Evolutionary conservation across 2,888 invertebrate genomes (phyloP).

Genomic region (Erebia aethiops): DNA sequence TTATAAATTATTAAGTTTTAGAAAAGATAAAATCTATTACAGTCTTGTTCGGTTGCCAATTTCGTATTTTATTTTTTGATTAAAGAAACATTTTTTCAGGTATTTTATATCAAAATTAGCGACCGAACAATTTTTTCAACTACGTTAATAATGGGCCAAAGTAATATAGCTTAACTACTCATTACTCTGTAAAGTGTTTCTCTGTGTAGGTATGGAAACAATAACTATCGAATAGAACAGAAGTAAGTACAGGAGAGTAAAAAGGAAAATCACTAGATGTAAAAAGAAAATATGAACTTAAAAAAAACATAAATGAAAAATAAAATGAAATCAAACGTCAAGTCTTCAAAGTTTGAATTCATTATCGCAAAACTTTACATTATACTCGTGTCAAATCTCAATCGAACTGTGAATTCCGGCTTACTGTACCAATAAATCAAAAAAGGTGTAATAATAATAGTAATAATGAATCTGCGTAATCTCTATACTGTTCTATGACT

Average conservation of each 20-base stretch:
- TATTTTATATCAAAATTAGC: conserved; percentile 57
- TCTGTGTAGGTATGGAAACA: conserved; percentile 79
- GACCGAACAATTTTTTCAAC: conserved; percentile 65
- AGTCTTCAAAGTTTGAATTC: conserved; percentile 58
- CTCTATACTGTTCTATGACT: conserved; percentile 57
- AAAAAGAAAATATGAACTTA: conserved; percentile 50
- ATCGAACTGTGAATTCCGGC: conserved; percentile 60
- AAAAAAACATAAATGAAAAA: conserved; percentile 46
- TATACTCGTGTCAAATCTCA: conserved; percentile 55
- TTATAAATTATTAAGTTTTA: conserved; percentile 57
- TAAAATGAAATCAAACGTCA: conserved; percentile 37
- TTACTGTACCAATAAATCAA: conserved; percentile 63
- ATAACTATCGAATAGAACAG: conserved; percentile 67
- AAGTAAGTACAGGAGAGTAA: conserved; percentile 66
- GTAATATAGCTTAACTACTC: conserved; percentile 73
- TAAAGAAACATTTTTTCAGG: conserved; percentile 12
- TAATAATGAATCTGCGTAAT: conserved; percentile 60
- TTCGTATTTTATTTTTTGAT: conserved; percentile 36
- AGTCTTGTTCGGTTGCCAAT: conserved; percentile 72
- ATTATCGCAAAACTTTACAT: conserved; percentile 51
- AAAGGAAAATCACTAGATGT: conserved; percentile 54
- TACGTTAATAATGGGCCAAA: conserved; percentile 77
- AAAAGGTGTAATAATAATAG: conserved; percentile 64
- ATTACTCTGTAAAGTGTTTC: conserved; percentile 80
- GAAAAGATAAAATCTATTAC: conserved; percentile 64